These are phyloP conservation scores for Zele albiditarsus DNA, from an alignment of 2,888 invertebrate species.

Conservation along the genomic window DNA sequence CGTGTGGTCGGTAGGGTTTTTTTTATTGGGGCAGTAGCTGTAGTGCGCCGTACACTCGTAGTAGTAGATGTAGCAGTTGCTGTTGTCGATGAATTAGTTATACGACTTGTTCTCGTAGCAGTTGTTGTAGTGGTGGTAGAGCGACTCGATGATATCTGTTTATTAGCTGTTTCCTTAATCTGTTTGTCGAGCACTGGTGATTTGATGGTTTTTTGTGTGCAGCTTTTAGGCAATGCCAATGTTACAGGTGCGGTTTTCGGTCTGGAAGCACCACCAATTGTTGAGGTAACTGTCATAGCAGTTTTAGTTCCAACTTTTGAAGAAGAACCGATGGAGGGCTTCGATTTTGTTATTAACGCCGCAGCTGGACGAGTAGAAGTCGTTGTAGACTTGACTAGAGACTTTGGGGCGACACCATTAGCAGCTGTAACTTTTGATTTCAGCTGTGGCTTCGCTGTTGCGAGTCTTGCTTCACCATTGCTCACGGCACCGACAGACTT, in stretches of 20 bases:
- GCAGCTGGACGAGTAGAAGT: slow-evolving; percentile 51
- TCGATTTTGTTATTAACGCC: slow-evolving; percentile 59
- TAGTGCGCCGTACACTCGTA: slow-evolving; percentile 53
- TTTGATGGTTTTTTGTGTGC: slow-evolving; percentile 57
- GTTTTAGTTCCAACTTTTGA: slow-evolving; percentile 57
- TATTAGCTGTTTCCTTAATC: slow-evolving; percentile 82
- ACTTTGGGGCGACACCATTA: slow-evolving; percentile 57
- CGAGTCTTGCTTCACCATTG: slow-evolving; percentile 75
- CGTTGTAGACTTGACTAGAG: slow-evolving; percentile 46
- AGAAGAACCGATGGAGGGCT: slow-evolving; percentile 48
- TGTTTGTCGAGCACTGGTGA: slow-evolving; percentile 75
- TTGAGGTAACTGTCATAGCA: slow-evolving; percentile 55
- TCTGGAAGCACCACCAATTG: slow-evolving; percentile 52
- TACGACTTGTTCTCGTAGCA: slow-evolving; percentile 52
- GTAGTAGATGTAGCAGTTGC: slow-evolving; percentile 48
- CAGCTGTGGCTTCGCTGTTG: slow-evolving; percentile 43
- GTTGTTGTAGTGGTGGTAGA: slow-evolving; percentile 65
- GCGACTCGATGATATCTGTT: slow-evolving; percentile 78
- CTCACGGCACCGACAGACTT: slow-evolving; percentile 72
- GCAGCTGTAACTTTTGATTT: slow-evolving; percentile 52
- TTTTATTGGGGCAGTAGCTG: slow-evolving; percentile 43
- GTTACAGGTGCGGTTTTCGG: slow-evolving; percentile 60
- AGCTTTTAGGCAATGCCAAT: slow-evolving; percentile 63
- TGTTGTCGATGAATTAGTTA: slow-evolving; percentile 45
- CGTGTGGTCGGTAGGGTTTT: slow-evolving; percentile 53